Evolutionary conservation across 2,113 vertebrate genomes (phyloP), one percentile per base, ranked within the genome.

Genomic region (Heterochromis multidens): DNA sequence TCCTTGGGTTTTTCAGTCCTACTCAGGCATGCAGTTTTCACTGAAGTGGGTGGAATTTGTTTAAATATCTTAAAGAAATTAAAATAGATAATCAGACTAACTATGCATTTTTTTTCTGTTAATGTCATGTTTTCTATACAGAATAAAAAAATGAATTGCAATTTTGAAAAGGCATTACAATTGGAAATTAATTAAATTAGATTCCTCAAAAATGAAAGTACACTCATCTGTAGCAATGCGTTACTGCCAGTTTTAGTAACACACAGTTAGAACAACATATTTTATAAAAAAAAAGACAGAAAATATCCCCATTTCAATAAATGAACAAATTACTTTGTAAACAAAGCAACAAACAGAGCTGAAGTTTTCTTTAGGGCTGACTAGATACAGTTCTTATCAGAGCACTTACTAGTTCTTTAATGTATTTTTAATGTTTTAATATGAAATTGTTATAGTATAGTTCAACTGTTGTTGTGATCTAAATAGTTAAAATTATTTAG

Each of bases 391-490:
- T 49, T 27, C 19, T 40, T 25, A 37, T 74, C 33, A 11, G 40
- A n/a, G 2, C 35, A 14, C 2, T 40, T 56, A 2, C 49, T 7
- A n/a, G 12, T 0, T 1, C 62, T 67, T 77, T 21, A 62, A 56
- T 82, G 43, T 21, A 81, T 88, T 89, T 77, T 79, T 88, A 56
- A 81, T 77, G n/a, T 33, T 61, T 79, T 31, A 46, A 80, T 77
- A 60, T 58, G 21, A 21, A 56, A 83, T 77, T 57, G 46, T 31
- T 14, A 52, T 5, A 35, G 19, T 46, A 52, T 31, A 25, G 25
- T 72, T 57, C 62, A 52, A n/a, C 25, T 35, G 17, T 52, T 82
- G 54, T 58, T 86, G 46, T 77, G 62, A 40, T 81, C 76, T 83
- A 54, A 72, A 83, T 84, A 89, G 82, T 83, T 35, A 70, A 72